phyloP scores from a whole-genome alignment of 2,113 vertebrate species.

The Sinosuthora webbiana region DNA sequence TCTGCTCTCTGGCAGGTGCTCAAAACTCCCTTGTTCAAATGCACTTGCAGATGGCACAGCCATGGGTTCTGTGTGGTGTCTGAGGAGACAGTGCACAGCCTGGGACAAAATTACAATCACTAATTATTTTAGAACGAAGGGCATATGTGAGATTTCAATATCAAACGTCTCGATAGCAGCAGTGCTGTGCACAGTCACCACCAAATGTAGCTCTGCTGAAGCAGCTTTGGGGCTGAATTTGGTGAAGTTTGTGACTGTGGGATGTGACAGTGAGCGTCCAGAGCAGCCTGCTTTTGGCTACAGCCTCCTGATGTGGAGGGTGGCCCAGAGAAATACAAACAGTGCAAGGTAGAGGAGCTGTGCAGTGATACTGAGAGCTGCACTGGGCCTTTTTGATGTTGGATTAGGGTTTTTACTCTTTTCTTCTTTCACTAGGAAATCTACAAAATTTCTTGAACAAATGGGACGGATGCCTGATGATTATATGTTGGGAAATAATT shows the following conservation, averaged over 20 bases:
- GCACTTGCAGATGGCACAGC: constrained; percentile 34
- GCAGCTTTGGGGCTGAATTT: background rate
- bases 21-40: constrained; percentile 30
- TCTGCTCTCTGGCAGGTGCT: constrained; percentile 43
- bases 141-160: constrained; percentile 40
- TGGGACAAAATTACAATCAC: background rate
- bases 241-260: background rate
- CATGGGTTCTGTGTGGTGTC: background rate
- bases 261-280: background rate
- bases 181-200: background rate
- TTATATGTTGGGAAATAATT: background rate
- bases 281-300: background rate
- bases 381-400: background rate
- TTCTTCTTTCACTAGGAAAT: background rate
- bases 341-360: background rate
- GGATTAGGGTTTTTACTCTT: background rate
- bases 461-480: background rate
- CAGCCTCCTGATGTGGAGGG: background rate
- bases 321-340: background rate
- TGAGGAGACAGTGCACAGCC: constrained; percentile 1
- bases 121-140: constrained; percentile 25
- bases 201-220: background rate
- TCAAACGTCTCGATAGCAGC: background rate
- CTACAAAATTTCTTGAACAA: background rate
- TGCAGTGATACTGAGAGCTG: background rate